These are phyloP conservation scores for Lutraria rhynchaena DNA, from an alignment of 1,140 invertebrate species.

Conservation along the genomic window DNA sequence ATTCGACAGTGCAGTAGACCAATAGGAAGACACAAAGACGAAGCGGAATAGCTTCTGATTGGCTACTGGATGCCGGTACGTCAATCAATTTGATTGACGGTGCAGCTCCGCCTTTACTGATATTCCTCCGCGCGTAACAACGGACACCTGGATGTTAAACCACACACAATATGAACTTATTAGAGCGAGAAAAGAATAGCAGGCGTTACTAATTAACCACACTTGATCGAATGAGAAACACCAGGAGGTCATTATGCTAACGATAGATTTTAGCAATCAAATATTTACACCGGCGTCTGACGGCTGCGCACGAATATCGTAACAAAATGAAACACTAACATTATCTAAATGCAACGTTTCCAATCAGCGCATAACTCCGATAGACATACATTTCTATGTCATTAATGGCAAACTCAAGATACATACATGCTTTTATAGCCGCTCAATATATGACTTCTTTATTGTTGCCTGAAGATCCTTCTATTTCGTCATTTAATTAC, in stretches of 20 bases:
- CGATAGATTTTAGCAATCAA: no score
- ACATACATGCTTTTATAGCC: no score
- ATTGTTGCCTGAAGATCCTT: no score
- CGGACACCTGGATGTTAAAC: neutral
- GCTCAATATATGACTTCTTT: no score
- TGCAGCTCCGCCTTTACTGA: neutral
- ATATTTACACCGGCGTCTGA: no score
- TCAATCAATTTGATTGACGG: constrained; percentile 39
- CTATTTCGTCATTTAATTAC: no score
- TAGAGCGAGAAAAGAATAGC: constrained; percentile 40
- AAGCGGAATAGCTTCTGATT: constrained; percentile 8
- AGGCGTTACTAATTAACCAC: constrained; percentile 30
- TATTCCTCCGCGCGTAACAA: constrained; percentile 32
- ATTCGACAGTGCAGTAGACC: neutral
- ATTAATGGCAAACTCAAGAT: no score
- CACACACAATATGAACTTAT: constrained; percentile 24
- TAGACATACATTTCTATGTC: no score
- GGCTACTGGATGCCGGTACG: neutral
- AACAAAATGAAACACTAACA: no score
- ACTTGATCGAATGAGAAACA: constrained; percentile 33
- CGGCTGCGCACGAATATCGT: no score
- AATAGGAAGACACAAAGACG: neutral
- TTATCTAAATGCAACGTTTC: no score
- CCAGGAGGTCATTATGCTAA: neutral
- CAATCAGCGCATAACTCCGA: no score